Evolutionary conservation across 2,888 invertebrate species (phyloP), one percentile per base, ranked within the genome.

Genomic region (Hedya salicella): DNA sequence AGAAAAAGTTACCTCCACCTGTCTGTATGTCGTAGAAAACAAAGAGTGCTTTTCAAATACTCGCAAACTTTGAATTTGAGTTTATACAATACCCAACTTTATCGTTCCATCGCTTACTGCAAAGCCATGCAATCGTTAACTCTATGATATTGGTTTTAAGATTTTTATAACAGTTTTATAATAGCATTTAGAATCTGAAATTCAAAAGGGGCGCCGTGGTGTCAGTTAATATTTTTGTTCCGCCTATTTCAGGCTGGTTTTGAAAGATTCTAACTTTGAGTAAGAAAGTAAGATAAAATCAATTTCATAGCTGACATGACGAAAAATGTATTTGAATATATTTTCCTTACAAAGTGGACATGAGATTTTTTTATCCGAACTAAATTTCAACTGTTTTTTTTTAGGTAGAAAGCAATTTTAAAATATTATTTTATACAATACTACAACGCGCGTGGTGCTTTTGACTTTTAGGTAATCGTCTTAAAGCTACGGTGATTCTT

Each of bases 41-140:
- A 78, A 77, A 78, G 74, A 75, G 72, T 72, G 71, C 74, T 71
- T 78, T 75, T 75, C 77, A 54, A 77, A 75, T 78, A 75, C 73
- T 75, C 76, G 71, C 73, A 75, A 80, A 78, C 73, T 80, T 75
- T 52, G 70, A 68, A 70, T 76, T 77, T 74, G 71, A 74, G 68
- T 69, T 72, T 70, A 71, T 66, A 73, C 71, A 71, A 71, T 70
- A 71, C 68, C 72, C 70, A 74, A 40, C 11, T 46, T 53, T 46
- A n/a, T 54, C 14, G 4, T 60, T 14, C 40, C 60, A 48, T 5
- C n/a, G n/a, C 13, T 40, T 9, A 30, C 46, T 0, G 9, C 4
- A 6, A n/a, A 11, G 13, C 9, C 21, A 11, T 30, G 11, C 52
- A 16, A 66, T 11, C 30, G 11, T n/a, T 32, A 9, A 61, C 60